Percentiles rank a stretch among this genome's conserved stretches.
Evolutionary conservation across 2,113 vertebrate genomes (phyloP).

Genomic region (Epinephelus lanceolatus): DNA sequence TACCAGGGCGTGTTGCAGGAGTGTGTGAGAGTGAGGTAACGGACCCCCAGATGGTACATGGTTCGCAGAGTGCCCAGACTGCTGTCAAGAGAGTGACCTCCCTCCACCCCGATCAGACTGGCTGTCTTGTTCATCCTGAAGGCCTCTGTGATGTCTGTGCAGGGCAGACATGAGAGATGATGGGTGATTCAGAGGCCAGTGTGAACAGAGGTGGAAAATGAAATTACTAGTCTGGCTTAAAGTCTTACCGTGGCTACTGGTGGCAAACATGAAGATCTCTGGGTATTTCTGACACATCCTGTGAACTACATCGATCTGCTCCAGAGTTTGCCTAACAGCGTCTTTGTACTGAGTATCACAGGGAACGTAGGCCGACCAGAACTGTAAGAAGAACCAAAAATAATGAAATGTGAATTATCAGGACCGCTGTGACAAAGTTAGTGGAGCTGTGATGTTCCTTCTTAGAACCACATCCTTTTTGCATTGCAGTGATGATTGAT

Average conservation of each 20-base stretch:
- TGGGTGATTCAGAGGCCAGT: not conserved
- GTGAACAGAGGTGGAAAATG: not conserved
- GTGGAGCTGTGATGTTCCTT: not conserved
- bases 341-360: slow-evolving; percentile 93
- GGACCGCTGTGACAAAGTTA: not conserved
- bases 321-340: slow-evolving; percentile 90
- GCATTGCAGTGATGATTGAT: not conserved
- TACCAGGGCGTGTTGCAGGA: slow-evolving; percentile 97
- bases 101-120: slow-evolving; percentile 94
- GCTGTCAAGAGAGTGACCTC: slow-evolving; percentile 95
- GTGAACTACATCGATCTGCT: slow-evolving; percentile 94
- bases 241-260: slow-evolving; percentile 82
- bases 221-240: not conserved
- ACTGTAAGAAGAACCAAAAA: slow-evolving; percentile 81
- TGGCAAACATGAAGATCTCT: slow-evolving; percentile 85
- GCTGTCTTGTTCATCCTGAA: slow-evolving; percentile 86
- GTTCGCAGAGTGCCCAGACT: slow-evolving; percentile 89
- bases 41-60: slow-evolving; percentile 91
- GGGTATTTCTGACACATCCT: slow-evolving; percentile 92
- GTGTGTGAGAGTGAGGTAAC: slow-evolving; percentile 95
- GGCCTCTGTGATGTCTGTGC: slow-evolving; percentile 84
- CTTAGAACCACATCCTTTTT: not conserved
- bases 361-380: slow-evolving; percentile 92
- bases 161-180: slow-evolving; percentile 9
- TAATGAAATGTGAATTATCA: not conserved